A percentile compares a stretch with the other conserved stretches of the same genome.
Conservation (phyloP, 2,797 vertebrate genomes). For the Enteromius viviparus region DNA sequence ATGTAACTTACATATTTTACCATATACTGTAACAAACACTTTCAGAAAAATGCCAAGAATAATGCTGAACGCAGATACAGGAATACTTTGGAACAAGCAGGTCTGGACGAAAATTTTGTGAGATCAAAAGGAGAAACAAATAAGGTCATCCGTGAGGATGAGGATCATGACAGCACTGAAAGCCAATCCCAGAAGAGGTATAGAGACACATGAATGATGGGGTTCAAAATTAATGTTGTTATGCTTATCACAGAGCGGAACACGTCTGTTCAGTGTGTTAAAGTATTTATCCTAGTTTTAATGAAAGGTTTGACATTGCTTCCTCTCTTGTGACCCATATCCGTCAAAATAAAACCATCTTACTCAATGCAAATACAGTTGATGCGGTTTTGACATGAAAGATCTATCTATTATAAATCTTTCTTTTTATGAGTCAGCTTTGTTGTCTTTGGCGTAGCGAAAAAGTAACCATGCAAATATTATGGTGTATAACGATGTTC, state of each 20-base stretch:
- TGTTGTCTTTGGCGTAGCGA: constrained; percentile 63
- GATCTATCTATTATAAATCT: constrained; percentile 42
- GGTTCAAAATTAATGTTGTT: background rate
- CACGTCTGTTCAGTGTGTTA: constrained; percentile 21
- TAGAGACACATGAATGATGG: constrained; percentile 35
- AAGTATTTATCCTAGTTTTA: constrained; percentile 33
- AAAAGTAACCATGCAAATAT: constrained; percentile 71
- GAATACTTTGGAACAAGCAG: constrained; percentile 80
- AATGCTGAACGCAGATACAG: constrained; percentile 83
- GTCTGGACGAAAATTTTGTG: constrained; percentile 88
- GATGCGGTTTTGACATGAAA: constrained; percentile 69
- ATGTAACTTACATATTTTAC: background rate
- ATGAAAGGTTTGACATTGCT: constrained; percentile 9
- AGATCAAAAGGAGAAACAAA: constrained; percentile 75
- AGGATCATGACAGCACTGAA: constrained; percentile 59
- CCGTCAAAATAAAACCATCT: constrained; percentile 68
- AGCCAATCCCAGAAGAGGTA: constrained; percentile 73
- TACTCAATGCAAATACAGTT: constrained; percentile 63
- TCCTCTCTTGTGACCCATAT: constrained; percentile 28
- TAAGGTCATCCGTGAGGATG: constrained; percentile 48
- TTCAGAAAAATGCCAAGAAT: constrained; percentile 80
- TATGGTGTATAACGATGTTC: constrained; percentile 72
- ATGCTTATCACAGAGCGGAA: constrained; percentile 6
- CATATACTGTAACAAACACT: background rate
- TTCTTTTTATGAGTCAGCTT: constrained; percentile 58